A percentile compares a stretch with the other conserved stretches of the same genome.
Evolutionary conservation across 2,113 vertebrate species (phyloP).

Genomic region (Eleginops maclovinus): DNA sequence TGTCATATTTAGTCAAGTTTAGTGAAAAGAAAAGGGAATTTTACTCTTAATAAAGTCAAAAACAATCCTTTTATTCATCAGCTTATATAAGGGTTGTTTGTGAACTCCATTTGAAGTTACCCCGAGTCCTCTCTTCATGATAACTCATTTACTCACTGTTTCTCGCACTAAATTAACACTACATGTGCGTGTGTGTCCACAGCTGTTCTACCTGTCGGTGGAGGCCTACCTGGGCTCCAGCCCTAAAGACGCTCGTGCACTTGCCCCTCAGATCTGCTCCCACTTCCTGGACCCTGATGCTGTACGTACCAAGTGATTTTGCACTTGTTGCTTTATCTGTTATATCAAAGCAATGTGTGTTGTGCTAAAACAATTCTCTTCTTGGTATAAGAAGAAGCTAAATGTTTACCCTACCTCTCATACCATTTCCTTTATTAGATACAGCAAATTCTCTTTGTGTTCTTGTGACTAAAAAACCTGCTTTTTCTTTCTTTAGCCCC

Average conservation of each 20-base stretch:
- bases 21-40: too few species aligned
- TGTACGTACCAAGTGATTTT: slow-evolving; percentile 77
- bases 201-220: slow-evolving; percentile 93
- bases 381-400: background rate
- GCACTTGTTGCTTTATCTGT: background rate
- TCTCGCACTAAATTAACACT: too few species aligned
- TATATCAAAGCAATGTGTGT: background rate
- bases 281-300: slow-evolving; percentile 91
- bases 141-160: too few species aligned
- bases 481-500: slow-evolving; percentile 78
- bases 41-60: too few species aligned
- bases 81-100: too few species aligned
- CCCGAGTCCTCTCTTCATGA: too few species aligned
- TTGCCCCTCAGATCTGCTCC: slow-evolving; percentile 91
- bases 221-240: slow-evolving; percentile 90
- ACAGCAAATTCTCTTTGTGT: too few species aligned
- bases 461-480: background rate
- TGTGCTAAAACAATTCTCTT: background rate
- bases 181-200: slow-evolving; percentile 12
- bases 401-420: background rate
- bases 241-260: slow-evolving; percentile 87
- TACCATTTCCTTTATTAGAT: background rate
- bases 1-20: too few species aligned
- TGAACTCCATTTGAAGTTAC: too few species aligned
- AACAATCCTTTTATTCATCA: too few species aligned